phyloP scores from a whole-genome alignment of 1,140 invertebrate genomes.

The Trypoxylus dichotomus region DNA sequence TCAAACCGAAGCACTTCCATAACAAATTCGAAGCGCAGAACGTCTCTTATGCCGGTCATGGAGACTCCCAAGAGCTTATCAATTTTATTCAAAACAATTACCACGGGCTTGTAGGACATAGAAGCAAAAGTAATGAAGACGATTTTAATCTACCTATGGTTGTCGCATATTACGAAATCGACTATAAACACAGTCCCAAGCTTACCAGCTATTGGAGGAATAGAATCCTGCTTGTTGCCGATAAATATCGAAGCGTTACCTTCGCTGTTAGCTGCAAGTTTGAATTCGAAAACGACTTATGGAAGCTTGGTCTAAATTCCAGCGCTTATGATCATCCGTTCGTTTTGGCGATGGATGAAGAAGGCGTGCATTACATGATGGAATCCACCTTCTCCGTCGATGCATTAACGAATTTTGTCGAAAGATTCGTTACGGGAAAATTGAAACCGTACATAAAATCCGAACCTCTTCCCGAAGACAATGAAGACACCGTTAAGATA shows the following conservation, averaged over 20 bases:
- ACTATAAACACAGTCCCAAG: constrained; percentile 93
- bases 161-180: constrained; percentile 89
- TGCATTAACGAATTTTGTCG: constrained; percentile 80
- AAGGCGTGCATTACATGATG: constrained; percentile 86
- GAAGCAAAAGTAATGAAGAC: neutral
- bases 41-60: neutral
- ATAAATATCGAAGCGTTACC: constrained; percentile 73
- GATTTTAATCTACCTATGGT: constrained; percentile 65
- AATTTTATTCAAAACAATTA: constrained; percentile 19
- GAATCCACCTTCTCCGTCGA: constrained; percentile 87
- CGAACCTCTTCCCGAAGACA: constrained; percentile 82
- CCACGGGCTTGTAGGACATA: constrained; percentile 13
- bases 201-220: constrained; percentile 98
- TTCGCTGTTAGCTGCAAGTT: constrained; percentile 90
- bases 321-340: constrained; percentile 83
- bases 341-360: constrained; percentile 74
- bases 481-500: constrained; percentile 75
- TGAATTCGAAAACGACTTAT: constrained; percentile 87
- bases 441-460: constrained; percentile 93
- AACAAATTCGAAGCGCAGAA: constrained; percentile 17
- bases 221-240: constrained; percentile 86
- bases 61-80: constrained; percentile 10
- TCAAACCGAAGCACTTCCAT: constrained; percentile 4
- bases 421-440: constrained; percentile 76
- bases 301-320: constrained; percentile 86